These are phyloP conservation scores for Solen grandis DNA, from an alignment of 1,140 invertebrate species.

Conservation along the genomic window DNA sequence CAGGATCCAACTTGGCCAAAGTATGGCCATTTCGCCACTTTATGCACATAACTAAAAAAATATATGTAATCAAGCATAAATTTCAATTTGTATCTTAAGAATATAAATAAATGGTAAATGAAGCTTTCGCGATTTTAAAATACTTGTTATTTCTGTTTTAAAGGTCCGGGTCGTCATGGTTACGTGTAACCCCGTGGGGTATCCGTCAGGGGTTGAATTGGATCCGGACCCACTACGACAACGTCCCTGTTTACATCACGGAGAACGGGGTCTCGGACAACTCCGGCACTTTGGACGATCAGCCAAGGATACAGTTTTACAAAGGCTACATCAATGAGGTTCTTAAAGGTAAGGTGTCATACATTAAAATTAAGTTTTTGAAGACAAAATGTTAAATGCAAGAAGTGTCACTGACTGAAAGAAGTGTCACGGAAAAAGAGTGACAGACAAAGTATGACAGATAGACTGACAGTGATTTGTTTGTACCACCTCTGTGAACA, in stretches of 20 bases:
- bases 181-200: constrained; percentile 83
- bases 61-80: too few species aligned
- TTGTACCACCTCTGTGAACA: too few species aligned
- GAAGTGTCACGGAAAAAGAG: too few species aligned
- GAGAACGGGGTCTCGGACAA: constrained; percentile 85
- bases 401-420: too few species aligned
- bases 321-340: constrained; percentile 84
- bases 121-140: too few species aligned
- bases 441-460: too few species aligned
- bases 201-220: constrained; percentile 85
- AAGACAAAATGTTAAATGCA: too few species aligned
- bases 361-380: too few species aligned
- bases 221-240: constrained; percentile 84
- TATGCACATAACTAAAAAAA: not conserved
- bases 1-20: constrained; percentile 62
- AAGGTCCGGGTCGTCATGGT: constrained; percentile 64
- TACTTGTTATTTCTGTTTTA: too few species aligned
- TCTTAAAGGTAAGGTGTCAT: constrained; percentile 78
- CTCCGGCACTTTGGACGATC: constrained; percentile 81
- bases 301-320: constrained; percentile 82
- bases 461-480: too few species aligned
- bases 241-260: constrained; percentile 84
- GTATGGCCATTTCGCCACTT: constrained; percentile 43
- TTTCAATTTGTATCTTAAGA: too few species aligned
- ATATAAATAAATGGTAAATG: too few species aligned